These are phyloP conservation scores for Neodon shergylaensis DNA, from an alignment of 2,113 vertebrate species.

Conservation along the genomic window DNA sequence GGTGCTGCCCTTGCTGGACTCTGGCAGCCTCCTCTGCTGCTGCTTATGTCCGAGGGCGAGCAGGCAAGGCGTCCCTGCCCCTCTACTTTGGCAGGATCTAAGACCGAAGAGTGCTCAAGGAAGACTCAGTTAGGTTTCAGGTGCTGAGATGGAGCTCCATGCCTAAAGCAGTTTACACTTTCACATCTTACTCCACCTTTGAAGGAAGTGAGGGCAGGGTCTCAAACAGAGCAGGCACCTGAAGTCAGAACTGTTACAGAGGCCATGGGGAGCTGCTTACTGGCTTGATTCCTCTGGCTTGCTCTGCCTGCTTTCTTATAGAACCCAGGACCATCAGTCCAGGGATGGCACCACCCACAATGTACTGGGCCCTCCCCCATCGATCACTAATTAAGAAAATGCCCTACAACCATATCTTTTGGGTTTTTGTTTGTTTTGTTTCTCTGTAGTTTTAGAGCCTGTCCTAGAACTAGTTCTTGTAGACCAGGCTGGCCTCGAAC, in stretches of 20 bases:
- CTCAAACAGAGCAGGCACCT: background rate
- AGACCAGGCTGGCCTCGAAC: too few species aligned
- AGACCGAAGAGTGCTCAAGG: background rate
- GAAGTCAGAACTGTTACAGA: background rate
- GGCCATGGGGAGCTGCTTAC: background rate
- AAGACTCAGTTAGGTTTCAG: background rate
- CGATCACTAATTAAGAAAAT: background rate
- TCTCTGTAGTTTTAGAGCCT: too few species aligned
- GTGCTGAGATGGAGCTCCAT: background rate
- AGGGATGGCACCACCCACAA: background rate
- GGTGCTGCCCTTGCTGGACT: background rate
- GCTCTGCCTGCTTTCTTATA: background rate
- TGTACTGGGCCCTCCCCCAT: background rate
- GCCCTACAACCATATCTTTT: background rate
- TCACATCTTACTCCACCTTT: background rate
- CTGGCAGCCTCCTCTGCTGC: background rate
- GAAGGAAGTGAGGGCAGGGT: background rate
- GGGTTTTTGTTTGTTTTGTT: too few species aligned
- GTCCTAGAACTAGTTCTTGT: too few species aligned
- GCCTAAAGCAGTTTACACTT: background rate
- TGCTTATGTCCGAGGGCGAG: background rate
- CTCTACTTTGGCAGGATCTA: background rate
- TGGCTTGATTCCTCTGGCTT: background rate
- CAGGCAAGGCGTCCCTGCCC: background rate
- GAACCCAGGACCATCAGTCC: background rate